A percentile compares a stretch with the other conserved stretches of the same genome.
These are phyloP conservation scores for Microtus ochrogaster DNA, from an alignment of 2,113 vertebrate species.

Conservation along the genomic window DNA sequence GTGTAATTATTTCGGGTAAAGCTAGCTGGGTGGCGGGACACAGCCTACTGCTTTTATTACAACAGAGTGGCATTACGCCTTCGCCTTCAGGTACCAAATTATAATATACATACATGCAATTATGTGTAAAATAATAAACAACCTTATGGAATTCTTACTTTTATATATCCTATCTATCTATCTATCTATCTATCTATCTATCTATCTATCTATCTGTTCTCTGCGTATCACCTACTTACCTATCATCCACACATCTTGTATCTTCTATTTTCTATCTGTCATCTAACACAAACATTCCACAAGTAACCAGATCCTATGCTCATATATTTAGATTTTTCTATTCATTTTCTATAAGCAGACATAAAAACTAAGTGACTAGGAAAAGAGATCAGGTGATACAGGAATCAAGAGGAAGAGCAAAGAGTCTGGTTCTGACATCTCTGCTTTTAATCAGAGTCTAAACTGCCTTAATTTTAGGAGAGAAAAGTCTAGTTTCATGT, in stretches of 20 bases:
- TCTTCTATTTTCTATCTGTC: too few relatives aligned
- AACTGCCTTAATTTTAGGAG: neutral
- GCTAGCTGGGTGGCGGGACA: too few relatives aligned
- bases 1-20: too few relatives aligned
- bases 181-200: neutral
- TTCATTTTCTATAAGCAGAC: neutral
- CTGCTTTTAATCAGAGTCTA: neutral
- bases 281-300: neutral
- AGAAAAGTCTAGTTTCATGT: constrained; percentile 4
- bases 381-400: neutral
- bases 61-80: too few relatives aligned
- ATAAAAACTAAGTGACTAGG: neutral
- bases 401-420: neutral
- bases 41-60: too few relatives aligned
- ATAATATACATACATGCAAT: neutral
- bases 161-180: neutral
- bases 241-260: neutral
- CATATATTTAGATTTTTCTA: neutral
- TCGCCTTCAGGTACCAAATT: neutral
- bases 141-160: neutral
- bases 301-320: neutral
- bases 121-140: neutral
- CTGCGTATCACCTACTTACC: neutral
- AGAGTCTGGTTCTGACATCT: constrained; percentile 12
- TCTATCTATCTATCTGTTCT: neutral